Conservation (phyloP, 2,113 vertebrate species). For the Podarcis raffonei region DNA sequence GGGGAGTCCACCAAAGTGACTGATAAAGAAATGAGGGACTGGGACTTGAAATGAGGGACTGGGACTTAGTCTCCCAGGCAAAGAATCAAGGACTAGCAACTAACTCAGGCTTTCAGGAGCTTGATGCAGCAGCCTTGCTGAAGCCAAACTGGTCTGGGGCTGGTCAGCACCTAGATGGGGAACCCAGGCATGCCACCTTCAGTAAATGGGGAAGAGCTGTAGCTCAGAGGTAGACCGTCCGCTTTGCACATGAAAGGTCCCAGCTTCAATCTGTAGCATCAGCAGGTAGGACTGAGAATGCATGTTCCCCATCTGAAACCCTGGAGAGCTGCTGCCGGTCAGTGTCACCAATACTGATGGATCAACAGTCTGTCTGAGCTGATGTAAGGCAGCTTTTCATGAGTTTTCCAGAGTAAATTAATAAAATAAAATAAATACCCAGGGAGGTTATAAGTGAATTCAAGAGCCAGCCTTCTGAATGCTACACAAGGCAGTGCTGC, state of each 20-base stretch:
- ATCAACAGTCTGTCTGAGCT: not conserved
- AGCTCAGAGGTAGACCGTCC: too few relatives aligned
- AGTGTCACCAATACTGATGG: not conserved
- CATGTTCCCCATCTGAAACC: too few relatives aligned
- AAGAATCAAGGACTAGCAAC: not conserved
- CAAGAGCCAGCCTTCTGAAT: not conserved
- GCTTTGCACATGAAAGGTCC: too few relatives aligned
- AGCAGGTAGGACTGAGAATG: too few relatives aligned
- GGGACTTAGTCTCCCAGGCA: not conserved
- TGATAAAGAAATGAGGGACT: not conserved
- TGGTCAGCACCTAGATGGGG: too few relatives aligned
- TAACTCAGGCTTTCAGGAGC: not conserved
- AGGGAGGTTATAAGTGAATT: not conserved
- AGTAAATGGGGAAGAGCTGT: too few relatives aligned
- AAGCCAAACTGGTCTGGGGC: too few relatives aligned
- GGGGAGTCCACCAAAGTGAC: not conserved
- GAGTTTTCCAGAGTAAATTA: not conserved
- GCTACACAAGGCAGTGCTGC: not conserved
- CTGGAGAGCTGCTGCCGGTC: too few relatives aligned
- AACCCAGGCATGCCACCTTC: too few relatives aligned
- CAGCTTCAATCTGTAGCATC: too few relatives aligned
- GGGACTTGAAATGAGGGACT: not conserved
- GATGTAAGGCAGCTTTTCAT: not conserved
- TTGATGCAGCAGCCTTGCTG: not conserved
- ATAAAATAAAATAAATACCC: not conserved